Evolutionary conservation across 2,797 vertebrate genomes (phyloP), one percentile per base, ranked within the genome.

Genomic region (Sebastes aleutianus): DNA sequence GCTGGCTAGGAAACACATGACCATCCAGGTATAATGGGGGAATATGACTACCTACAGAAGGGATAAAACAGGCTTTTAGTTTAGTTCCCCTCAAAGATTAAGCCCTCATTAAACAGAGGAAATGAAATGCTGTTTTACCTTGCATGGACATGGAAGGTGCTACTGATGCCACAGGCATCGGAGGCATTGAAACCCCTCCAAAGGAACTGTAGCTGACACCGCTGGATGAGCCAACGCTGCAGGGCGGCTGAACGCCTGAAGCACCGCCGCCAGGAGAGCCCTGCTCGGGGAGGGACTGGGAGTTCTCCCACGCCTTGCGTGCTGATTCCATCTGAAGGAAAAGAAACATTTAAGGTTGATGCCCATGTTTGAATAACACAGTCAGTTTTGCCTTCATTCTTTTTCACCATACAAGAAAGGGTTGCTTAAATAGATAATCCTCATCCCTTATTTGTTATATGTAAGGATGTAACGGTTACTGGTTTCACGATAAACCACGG

Each of bases 271-370:
- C 97, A 0, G 99, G 98, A 57, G 99, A 99, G 83, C 95, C 97
- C 95, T 99, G 99, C 94, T 99, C 99, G 0, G 99, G 98, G 80
- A 99, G 95, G 67, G 96, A 98, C 86, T 98, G 99, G 1, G 99
- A 99, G 94, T 99, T 99, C 89, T 99, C 99, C 99, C 99, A 99
- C 1, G 98, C 99, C 84, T 99, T 99, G 57, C 98, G 98, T 0
- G 98, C 99, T 1, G 98, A 99, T 89, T 99, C 99, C 99, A 99
- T 99, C 99, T 99, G 85, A 32, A 61, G 10, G 57, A 70, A 59
- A 47, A 64, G 0, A 74, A 70, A 79, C 3, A 64, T 43, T 53
- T 47, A 4, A 10, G n/a, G 32, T 39, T 16, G 5, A 76, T 10
- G 3, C 13, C 5, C 18, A 61, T 26, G 12, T 50, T 26, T 27